Conservation (phyloP, 2,797 vertebrate genomes). For the Alfaro cultratus region DNA sequence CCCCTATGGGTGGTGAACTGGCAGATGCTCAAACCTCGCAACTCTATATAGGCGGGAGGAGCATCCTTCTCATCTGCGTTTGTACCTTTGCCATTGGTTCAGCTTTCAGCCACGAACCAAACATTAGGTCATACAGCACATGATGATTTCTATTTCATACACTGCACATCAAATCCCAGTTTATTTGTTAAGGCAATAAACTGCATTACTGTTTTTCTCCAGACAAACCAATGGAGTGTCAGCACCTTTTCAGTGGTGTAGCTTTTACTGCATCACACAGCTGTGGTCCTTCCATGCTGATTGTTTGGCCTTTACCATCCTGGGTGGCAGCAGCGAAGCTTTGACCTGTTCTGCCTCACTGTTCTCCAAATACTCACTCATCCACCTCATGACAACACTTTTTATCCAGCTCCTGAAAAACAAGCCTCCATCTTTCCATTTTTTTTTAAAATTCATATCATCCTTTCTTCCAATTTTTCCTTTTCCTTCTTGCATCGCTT, state of each 20-base stretch:
- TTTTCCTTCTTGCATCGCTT: conserved; percentile 46
- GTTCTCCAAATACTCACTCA: conserved; percentile 51
- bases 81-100: conserved; percentile 68
- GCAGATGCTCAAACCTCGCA: conserved; percentile 82
- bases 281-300: conserved; percentile 68
- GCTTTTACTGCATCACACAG: conserved; percentile 45
- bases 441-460: conserved; percentile 61
- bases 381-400: conserved; percentile 60
- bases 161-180: not conserved
- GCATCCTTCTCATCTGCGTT: conserved; percentile 77
- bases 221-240: conserved; percentile 28
- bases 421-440: conserved; percentile 42
- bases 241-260: conserved; percentile 34
- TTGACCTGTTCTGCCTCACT: conserved; percentile 64
- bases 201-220: conserved; percentile 23
- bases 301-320: conserved; percentile 75
- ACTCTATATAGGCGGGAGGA: conserved; percentile 75
- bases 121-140: conserved; percentile 32
- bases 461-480: conserved; percentile 49
- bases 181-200: not conserved
- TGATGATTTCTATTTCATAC: conserved; percentile 3
- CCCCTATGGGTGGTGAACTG: conserved; percentile 83
- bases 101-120: conserved; percentile 39
- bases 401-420: conserved; percentile 59
- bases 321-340: conserved; percentile 65